Evolutionary conservation across 30 jellyfish, hydroid and myxozoan genomes (phyloP), one percentile per base, ranked within the genome.

Genomic region (Cassiopea xamachana): DNA sequence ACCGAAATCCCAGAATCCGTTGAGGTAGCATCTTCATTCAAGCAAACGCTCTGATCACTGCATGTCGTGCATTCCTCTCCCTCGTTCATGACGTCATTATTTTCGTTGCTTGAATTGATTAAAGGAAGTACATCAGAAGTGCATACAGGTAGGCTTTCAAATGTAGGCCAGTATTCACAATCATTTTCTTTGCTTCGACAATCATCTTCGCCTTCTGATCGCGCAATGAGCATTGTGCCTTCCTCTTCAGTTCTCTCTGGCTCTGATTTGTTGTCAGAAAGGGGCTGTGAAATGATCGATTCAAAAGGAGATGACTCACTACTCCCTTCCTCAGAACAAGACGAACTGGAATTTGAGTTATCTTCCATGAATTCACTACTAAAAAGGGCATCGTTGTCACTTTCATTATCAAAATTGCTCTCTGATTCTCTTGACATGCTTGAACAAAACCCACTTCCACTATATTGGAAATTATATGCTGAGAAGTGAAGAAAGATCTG

Each of bases 401-500:
- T 64, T 2, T 64, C 43, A 2, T 17, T 64, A 64, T 64, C 43
- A 64, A 9, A 9, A 4, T 64, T 17, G 43, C 74, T 9, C 6
- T 64, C 39, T 16, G 2, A 9, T 2, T 64, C 43, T 64, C 6
- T 27, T 13, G 74, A 64, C 27, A 64, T 9, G 15, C 74, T 64
- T 2, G 74, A 64, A 7, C 8, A 16, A 17, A 2, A n/a, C 75
- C n/a, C 87, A 45, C 51, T 13, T 2, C 74, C 12, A 43, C 87
- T 50, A 13, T 69, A 51, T 71, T 60, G 83, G 80, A 67, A 83
- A 83, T 79, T 79, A 69, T 49, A 60, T 17, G 85, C 78, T 17
- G 91, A 49, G 62, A 62, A 49, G 72, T 83, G 91, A 43, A 61
- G 77, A 45, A 87, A 76, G 48, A 77, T 79, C 17, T 87, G 94